Percentiles rank a stretch among this genome's conserved stretches.
phyloP scores from a whole-genome alignment of 2,113 vertebrate genomes.

The Vombatus ursinus region DNA sequence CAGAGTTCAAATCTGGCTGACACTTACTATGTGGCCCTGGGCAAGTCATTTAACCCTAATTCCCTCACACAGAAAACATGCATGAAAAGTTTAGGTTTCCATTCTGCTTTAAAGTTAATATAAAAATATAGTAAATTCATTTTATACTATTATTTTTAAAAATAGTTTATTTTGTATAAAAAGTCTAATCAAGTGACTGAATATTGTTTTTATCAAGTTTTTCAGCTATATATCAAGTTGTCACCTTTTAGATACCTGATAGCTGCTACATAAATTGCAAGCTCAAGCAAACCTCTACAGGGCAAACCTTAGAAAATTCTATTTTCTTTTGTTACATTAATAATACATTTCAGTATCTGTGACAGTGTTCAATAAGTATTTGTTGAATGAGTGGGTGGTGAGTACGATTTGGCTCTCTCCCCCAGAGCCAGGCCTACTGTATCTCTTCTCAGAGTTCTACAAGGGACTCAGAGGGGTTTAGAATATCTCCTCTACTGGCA shows the following conservation, averaged over 20 bases:
- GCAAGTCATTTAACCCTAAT: neutral
- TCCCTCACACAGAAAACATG: too few relatives aligned
- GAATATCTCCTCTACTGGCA: neutral
- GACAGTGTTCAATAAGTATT: constrained; percentile 17
- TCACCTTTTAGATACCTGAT: neutral
- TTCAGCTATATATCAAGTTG: neutral
- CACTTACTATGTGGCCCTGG: neutral
- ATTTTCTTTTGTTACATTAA: neutral
- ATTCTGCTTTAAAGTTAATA: neutral
- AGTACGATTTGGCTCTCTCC: neutral
- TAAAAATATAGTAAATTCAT: neutral
- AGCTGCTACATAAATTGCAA: neutral
- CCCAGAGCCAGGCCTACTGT: neutral
- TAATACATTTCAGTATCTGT: neutral
- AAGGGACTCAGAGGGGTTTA: neutral
- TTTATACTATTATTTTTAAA: neutral
- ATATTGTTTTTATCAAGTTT: neutral
- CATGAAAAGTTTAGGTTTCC: neutral
- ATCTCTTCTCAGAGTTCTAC: neutral
- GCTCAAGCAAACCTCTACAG: neutral
- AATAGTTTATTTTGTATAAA: neutral
- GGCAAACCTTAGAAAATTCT: neutral
- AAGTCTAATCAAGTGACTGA: neutral
- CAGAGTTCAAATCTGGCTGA: neutral
- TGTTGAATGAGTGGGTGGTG: neutral